phyloP scores from a whole-genome alignment of 1,140 invertebrate species.

The Drosophila suzukii region DNA sequence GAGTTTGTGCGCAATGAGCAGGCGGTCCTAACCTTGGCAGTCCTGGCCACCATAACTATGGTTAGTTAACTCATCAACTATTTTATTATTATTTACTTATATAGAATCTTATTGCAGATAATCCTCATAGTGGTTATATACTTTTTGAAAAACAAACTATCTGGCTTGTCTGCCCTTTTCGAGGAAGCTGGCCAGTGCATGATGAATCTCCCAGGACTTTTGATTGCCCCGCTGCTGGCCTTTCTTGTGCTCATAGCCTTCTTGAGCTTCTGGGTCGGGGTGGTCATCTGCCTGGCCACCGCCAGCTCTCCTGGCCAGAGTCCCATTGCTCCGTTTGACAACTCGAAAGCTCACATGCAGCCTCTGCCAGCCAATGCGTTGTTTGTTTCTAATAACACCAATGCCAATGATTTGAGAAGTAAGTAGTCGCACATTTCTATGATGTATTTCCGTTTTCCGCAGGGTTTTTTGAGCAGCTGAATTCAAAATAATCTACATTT shows the following conservation, averaged over 20 bases:
- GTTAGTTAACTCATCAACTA: slow-evolving; percentile 20
- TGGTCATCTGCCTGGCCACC: slow-evolving; percentile 90
- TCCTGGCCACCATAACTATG: slow-evolving; percentile 93
- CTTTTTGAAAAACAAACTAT: slow-evolving; percentile 91
- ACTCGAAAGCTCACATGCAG: slow-evolving; percentile 46
- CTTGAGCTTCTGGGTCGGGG: slow-evolving; percentile 93
- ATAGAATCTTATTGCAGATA: slow-evolving; percentile 86
- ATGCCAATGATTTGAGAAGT: slow-evolving; percentile 55
- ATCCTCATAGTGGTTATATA: slow-evolving; percentile 92
- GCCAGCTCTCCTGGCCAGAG: slow-evolving; percentile 85
- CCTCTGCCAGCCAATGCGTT: slow-evolving; percentile 45
- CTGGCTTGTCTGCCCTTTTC: slow-evolving; percentile 92
- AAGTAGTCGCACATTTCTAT: slow-evolving; percentile 19
- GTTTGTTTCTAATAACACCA: slow-evolving; percentile 39
- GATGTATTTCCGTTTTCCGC: background rate
- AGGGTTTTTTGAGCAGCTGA: background rate
- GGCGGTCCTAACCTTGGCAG: slow-evolving; percentile 92
- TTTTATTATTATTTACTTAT: slow-evolving; percentile 2
- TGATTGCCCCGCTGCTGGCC: slow-evolving; percentile 94
- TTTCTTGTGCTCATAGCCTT: slow-evolving; percentile 92
- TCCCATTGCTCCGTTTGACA: slow-evolving; percentile 76
- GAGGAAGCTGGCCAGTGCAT: slow-evolving; percentile 95
- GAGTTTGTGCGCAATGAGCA: slow-evolving; percentile 94
- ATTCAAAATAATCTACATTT: slow-evolving; percentile 25
- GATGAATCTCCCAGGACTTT: slow-evolving; percentile 92